Base-by-base conservation (phyloP, 1,140 invertebrate genomes). In the Eurosta solidaginis region DNA sequence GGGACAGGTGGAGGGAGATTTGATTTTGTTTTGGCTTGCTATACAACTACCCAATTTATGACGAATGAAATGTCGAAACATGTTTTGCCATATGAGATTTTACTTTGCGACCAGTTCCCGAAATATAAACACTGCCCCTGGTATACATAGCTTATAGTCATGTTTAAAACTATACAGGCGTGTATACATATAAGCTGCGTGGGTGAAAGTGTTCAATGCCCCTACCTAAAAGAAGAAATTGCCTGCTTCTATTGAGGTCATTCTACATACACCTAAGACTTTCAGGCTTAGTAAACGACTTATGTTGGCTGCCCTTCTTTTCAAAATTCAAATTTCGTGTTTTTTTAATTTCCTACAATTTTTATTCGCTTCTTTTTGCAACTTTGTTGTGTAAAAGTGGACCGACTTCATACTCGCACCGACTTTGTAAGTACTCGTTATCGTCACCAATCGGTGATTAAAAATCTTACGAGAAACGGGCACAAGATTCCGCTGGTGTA, bases 401-500 rank as follows among this genome's bases (percentile, higher is more conserved):
- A 17, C n/a, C 12, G 45, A 12, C 9, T n/a, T n/a, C 45, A 14
- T 17, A 47, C 6, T 5, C 49, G 20, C n/a, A 25, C 2, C 59
- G 33, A 33, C 33, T 68, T 42, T 40, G 54, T 29, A 29, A n/a
- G n/a, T 59, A 20, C 14, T 5, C n/a, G 17, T 68, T 22, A 40
- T 25, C 59, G 29, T n/a, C 59, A 68, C n/a, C 59, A 68, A n/a
- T n/a, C 59, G 17, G 33, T 36, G n/a, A 7, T 40, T 20, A 5
- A 36, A 40, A 36, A 6, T 36, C 40, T 68, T 7, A 36, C 59
- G 36, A 9, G 17, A 36, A 68, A 68, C 36, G 59, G 59, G 59
- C 59, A 68, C n/a, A 17, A 40, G 59, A 40, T 68, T 68, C 59
- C 59, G 59, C 33, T 68, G 59, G 59, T 68, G 59, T 68, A 68